phyloP scores from a whole-genome alignment of 2,797 vertebrate species.

The Poeciliopsis paucimaculata region DNA sequence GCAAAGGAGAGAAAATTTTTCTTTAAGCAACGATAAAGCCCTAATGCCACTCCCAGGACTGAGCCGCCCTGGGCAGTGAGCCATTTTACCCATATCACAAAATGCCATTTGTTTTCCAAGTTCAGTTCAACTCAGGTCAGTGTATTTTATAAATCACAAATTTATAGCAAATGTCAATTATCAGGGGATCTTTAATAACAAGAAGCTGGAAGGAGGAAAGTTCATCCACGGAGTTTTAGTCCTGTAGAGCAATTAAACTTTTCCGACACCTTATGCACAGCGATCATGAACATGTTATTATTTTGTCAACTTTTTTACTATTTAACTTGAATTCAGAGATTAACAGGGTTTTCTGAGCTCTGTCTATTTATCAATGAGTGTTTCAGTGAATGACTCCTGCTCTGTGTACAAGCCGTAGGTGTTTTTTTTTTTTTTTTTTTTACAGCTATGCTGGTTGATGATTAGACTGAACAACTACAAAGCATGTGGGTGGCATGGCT shows the following conservation, averaged over 20 bases:
- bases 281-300: not conserved
- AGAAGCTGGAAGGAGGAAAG: not conserved
- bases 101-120: not conserved
- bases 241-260: not conserved
- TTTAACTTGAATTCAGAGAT: not conserved
- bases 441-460: slow-evolving; percentile 8
- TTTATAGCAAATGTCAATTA: not conserved
- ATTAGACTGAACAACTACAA: slow-evolving; percentile 3
- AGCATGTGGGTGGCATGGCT: not conserved
- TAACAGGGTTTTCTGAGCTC: not conserved
- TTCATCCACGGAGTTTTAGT: not conserved
- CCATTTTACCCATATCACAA: not conserved
- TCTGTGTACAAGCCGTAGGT: not conserved
- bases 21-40: not conserved
- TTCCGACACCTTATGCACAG: not conserved
- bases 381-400: not conserved
- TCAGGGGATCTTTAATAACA: not conserved
- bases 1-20: not conserved
- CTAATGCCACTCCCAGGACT: not conserved
- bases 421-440: not conserved
- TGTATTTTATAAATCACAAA: not conserved
- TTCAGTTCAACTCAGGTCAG: not conserved
- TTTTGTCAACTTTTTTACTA: not conserved
- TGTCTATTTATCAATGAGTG: not conserved
- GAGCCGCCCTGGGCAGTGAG: not conserved